Evolutionary conservation across 2,113 vertebrate genomes (phyloP).

Genomic region (Trematocara macrostoma): DNA sequence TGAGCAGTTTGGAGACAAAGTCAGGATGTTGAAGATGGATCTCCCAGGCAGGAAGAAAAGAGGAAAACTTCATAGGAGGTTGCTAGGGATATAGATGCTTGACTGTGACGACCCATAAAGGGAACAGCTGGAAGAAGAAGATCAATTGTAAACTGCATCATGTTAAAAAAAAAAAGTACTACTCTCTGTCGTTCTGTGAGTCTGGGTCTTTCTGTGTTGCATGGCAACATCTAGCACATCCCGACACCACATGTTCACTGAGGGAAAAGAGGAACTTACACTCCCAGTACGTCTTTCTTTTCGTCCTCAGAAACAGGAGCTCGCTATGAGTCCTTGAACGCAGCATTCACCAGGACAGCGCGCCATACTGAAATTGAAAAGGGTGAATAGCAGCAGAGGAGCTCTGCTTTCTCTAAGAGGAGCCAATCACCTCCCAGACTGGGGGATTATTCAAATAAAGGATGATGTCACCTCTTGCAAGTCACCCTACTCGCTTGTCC

Average conservation of each 20-base stretch:
- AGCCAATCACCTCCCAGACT: conserved; percentile 63
- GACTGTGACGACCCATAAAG: not conserved
- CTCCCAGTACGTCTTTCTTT: not conserved
- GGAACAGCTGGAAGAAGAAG: not conserved
- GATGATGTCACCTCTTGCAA: conserved; percentile 75
- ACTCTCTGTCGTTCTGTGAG: not conserved
- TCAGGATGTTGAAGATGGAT: not conserved
- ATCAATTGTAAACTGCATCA: not conserved
- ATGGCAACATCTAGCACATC: not conserved
- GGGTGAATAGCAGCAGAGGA: conserved; percentile 58
- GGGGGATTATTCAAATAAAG: conserved; percentile 71
- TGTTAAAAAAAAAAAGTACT: not conserved
- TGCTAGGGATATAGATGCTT: not conserved
- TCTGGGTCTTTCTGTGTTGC: not conserved
- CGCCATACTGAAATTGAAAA: conserved; percentile 68
- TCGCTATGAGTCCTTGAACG: conserved; percentile 32
- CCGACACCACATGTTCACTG: not conserved
- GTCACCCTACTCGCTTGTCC: conserved; percentile 56
- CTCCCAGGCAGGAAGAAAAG: not conserved
- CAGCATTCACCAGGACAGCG: conserved; percentile 42
- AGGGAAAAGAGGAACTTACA: not conserved
- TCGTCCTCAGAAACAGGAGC: not conserved
- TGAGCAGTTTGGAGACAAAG: not conserved
- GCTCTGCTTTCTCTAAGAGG: conserved; percentile 48
- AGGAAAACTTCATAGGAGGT: not conserved